These are phyloP conservation scores for Alaudala cheleensis DNA, from an alignment of 2,113 vertebrate genomes.

Conservation along the genomic window DNA sequence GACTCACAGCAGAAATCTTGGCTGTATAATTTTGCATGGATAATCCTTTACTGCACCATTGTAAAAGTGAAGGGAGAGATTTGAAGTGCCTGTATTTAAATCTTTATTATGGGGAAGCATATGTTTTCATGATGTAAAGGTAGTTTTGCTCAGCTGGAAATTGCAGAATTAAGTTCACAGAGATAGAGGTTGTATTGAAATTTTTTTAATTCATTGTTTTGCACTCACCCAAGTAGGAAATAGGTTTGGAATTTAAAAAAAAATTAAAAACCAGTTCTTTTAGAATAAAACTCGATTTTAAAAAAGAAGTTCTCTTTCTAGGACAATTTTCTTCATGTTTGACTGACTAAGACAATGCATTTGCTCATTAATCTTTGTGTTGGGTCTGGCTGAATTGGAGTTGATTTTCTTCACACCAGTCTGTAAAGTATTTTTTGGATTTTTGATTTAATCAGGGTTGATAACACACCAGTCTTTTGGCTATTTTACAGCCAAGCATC, in stretches of 20 bases:
- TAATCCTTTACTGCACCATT: neutral
- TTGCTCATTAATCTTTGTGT: slow-evolving; percentile 41
- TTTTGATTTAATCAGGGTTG: neutral
- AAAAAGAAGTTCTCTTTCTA: neutral
- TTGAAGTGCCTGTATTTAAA: slow-evolving; percentile 7
- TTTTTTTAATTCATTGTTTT: slow-evolving; percentile 12
- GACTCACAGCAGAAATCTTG: slow-evolving; percentile 25
- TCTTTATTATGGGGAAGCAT: slow-evolving; percentile 8
- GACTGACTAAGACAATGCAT: neutral
- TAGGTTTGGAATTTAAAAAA: neutral
- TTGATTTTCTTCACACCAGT: neutral
- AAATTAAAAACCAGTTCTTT: neutral
- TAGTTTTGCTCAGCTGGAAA: slow-evolving; percentile 44
- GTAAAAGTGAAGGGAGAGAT: neutral
- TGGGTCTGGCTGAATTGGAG: neutral
- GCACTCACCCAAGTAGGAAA: neutral
- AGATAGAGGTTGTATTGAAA: neutral
- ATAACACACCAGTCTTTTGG: neutral
- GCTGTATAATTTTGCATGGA: neutral
- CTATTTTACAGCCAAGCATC: neutral
- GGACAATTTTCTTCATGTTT: neutral
- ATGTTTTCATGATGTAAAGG: slow-evolving; percentile 1
- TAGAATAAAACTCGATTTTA: neutral
- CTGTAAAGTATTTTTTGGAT: neutral
- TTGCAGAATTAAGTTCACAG: neutral